Base-by-base conservation (phyloP, 2,888 invertebrate species). In the Thymelicus sylvestris region DNA sequence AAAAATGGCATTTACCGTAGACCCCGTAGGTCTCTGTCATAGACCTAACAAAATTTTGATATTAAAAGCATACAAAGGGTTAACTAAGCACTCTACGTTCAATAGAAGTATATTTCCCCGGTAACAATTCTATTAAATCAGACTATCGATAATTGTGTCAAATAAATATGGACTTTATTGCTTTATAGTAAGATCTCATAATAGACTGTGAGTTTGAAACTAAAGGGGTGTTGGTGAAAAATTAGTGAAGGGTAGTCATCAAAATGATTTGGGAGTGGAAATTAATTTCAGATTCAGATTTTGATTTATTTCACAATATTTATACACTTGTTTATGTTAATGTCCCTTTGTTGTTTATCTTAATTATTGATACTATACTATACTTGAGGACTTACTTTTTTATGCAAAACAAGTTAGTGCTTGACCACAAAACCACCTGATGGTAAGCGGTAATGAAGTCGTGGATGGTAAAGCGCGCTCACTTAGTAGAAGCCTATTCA, bases 191-290 rank as follows among this genome's bases (percentile, higher is more conserved):
- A 44, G 13, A 1, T 44, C 44, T 44, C 55, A 44, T 38, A 55
- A 24, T 66, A n/a, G 55, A n/a, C n/a, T 50, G 31, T 50, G 7
- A 38, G n/a, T 44, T 47, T 15, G 8, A 24, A 66, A 55, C 19
- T 55, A 55, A 66, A 38, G 65, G 65, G 65, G 65, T 55, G 55
- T 63, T 2, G n/a, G 55, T 44, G 41, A 57, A 66, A 66, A 66
- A 66, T 66, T 44, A 66, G 15, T 38, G 31, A 59, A 66, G 66
- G 8, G 66, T 47, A 47, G 59, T 59, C 66, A 59, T 47, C 47
- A 24, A 31, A 19, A 66, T 44, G 44, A 66, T 59, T 66, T 57
- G 31, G 66, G 31, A 59, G 47, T 66, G 31, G 47, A 66, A 65
- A 65, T 39, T 52, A 31, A 63, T 55, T 55, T 44, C 44, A 55